A percentile compares a stretch with the other conserved stretches of the same genome.
Conservation (phyloP, 2,888 invertebrate genomes). For the Zygothrica quintamaculata region DNA sequence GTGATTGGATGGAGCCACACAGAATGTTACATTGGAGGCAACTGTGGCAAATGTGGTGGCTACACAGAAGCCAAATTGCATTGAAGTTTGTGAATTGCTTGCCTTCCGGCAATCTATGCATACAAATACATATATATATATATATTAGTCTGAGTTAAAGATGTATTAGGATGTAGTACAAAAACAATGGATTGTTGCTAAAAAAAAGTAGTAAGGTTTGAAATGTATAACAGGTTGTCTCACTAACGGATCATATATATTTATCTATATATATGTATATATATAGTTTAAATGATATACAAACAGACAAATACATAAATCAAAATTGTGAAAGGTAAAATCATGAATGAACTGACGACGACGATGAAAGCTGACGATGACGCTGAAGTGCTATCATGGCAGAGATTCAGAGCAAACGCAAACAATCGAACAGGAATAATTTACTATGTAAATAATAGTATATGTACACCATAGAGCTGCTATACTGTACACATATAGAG, state of each 20-base stretch:
- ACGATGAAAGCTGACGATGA: slow-evolving; percentile 71
- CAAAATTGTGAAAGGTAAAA: slow-evolving; percentile 73
- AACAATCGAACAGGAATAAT: slow-evolving; percentile 81
- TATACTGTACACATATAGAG: too few relatives aligned
- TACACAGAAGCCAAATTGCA: slow-evolving; percentile 83
- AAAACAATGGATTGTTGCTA: slow-evolving; percentile 2
- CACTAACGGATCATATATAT: slow-evolving; percentile 60
- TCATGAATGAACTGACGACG: slow-evolving; percentile 71
- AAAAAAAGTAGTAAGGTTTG: slow-evolving; percentile 21
- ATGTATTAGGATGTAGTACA: slow-evolving; percentile 10
- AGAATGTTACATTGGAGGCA: slow-evolving; percentile 44
- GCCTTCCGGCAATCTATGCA: slow-evolving; percentile 53
- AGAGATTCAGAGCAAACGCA: slow-evolving; percentile 77
- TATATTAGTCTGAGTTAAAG: slow-evolving; percentile 22
- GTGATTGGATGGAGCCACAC: slow-evolving; percentile 70
- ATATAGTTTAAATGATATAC: slow-evolving; percentile 16
- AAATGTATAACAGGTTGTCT: slow-evolving; percentile 59
- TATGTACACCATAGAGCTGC: too few relatives aligned
- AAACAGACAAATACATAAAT: slow-evolving; percentile 29
- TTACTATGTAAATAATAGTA: slow-evolving; percentile 81
- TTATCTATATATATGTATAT: slow-evolving; percentile 21
- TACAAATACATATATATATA: slow-evolving; percentile 11
- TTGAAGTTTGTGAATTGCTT: slow-evolving; percentile 63
- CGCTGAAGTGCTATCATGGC: slow-evolving; percentile 75
- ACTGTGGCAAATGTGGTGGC: slow-evolving; percentile 62